phyloP scores from a whole-genome alignment of 1,140 invertebrate genomes.

The Conopomorpha cramerella region DNA sequence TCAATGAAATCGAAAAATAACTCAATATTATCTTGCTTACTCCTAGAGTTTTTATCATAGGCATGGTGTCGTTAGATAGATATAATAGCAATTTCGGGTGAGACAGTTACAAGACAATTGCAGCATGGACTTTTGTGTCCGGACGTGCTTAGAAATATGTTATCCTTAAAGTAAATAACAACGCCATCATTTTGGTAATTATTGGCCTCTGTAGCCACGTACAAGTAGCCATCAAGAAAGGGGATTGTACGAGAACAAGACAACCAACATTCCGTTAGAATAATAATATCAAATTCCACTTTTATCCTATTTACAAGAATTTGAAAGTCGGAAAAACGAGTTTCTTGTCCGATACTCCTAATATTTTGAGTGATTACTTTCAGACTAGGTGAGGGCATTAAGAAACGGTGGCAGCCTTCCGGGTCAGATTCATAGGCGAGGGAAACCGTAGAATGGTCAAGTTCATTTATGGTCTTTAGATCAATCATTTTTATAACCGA shows the following conservation, averaged over 20 bases:
- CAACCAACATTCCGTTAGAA: constrained; percentile 1
- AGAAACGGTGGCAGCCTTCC: not conserved
- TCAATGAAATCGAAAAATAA: not conserved
- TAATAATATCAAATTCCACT: not conserved
- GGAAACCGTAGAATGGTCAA: not conserved
- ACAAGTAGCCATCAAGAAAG: not conserved
- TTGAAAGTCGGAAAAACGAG: not conserved
- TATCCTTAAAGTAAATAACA: not conserved
- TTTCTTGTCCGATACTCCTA: not conserved
- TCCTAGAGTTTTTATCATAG: not conserved
- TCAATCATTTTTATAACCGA: not conserved
- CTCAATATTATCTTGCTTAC: not conserved
- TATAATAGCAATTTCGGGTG: not conserved
- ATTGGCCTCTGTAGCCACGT: not conserved
- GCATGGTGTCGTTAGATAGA: not conserved
- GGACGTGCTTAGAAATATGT: not conserved
- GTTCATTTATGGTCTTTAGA: not conserved
- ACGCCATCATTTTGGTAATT: constrained; percentile 1
- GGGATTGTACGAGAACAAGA: not conserved
- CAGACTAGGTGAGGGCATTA: not conserved
- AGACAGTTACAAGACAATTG: not conserved
- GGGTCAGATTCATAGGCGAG: not conserved
- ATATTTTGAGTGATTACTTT: constrained; percentile 1
- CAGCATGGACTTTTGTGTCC: not conserved
- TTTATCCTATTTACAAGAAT: not conserved